Evolutionary conservation across 2,113 vertebrate species (phyloP).

Genomic region (Cyphomyrus plagiostoma): DNA sequence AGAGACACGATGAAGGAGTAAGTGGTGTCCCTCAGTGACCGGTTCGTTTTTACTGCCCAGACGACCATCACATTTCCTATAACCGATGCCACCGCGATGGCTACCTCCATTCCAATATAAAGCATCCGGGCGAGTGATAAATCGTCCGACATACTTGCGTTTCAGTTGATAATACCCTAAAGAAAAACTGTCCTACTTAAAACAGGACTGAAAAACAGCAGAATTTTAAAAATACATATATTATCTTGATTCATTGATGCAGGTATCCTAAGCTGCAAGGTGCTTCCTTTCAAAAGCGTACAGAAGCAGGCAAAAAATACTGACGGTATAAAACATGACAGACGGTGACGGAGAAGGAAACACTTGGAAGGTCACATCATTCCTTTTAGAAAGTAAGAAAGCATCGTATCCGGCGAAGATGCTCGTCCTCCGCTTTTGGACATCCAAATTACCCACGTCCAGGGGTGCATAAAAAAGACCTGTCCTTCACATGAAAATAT

Average conservation of each 20-base stretch:
- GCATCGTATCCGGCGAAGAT: background rate
- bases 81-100: conserved; percentile 85
- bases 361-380: background rate
- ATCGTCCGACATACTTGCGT: conserved; percentile 52
- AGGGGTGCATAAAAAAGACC: background rate
- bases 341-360: background rate
- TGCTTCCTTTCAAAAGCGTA: background rate
- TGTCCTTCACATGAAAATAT: background rate
- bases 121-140: conserved; percentile 61
- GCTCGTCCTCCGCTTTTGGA: background rate
- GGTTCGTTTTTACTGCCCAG: conserved; percentile 93
- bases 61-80: conserved; percentile 94
- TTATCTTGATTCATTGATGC: background rate
- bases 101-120: conserved; percentile 86
- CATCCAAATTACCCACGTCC: background rate
- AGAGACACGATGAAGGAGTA: conserved; percentile 92
- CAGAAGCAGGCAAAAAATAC: background rate
- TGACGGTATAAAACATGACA: background rate
- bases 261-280: background rate
- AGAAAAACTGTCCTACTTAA: background rate
- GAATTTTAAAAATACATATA: background rate
- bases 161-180: background rate
- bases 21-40: conserved; percentile 82
- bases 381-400: background rate
- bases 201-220: background rate